Percentiles rank a stretch among this genome's conserved stretches.
Conservation (phyloP, 2,888 invertebrate genomes). For the Glyphotaelius pellucidus region DNA sequence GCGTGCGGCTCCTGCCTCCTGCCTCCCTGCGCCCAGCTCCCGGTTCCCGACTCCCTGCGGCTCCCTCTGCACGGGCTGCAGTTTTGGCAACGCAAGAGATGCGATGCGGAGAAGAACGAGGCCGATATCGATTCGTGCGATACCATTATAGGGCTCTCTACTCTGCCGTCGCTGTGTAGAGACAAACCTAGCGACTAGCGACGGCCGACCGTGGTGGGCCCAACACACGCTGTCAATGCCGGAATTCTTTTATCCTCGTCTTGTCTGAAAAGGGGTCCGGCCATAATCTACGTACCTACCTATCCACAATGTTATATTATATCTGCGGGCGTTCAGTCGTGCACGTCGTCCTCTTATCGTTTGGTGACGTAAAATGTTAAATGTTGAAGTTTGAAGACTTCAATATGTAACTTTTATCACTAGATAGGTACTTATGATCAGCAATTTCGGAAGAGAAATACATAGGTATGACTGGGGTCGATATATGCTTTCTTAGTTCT, state of each 20-base stretch:
- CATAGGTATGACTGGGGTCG: background rate
- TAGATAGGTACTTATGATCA: background rate
- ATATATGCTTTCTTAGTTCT: background rate
- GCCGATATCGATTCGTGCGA: conserved; percentile 67
- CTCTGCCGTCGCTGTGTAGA: conserved; percentile 64
- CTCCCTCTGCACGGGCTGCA: conserved; percentile 49
- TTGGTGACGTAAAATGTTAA: background rate
- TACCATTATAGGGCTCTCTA: conserved; percentile 67
- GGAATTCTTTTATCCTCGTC: conserved; percentile 25
- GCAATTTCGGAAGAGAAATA: background rate
- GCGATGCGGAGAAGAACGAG: conserved; percentile 67
- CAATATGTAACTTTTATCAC: background rate
- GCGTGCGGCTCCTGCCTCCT: conserved; percentile 46
- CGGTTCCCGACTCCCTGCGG: conserved; percentile 17
- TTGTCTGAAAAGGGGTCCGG: conserved; percentile 21
- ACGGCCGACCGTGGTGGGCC: conserved; percentile 68
- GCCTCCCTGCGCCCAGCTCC: conserved; percentile 27
- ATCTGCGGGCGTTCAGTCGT: background rate
- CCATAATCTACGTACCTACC: conserved; percentile 10
- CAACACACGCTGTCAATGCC: conserved; percentile 31
- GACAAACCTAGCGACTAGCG: conserved; percentile 67
- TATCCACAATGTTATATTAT: background rate
- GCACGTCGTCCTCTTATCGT: background rate
- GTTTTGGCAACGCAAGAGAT: conserved; percentile 70
- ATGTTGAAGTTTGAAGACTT: background rate